Evolutionary conservation across 2,113 vertebrate genomes (phyloP).

Genomic region (Isichthys henryi): DNA sequence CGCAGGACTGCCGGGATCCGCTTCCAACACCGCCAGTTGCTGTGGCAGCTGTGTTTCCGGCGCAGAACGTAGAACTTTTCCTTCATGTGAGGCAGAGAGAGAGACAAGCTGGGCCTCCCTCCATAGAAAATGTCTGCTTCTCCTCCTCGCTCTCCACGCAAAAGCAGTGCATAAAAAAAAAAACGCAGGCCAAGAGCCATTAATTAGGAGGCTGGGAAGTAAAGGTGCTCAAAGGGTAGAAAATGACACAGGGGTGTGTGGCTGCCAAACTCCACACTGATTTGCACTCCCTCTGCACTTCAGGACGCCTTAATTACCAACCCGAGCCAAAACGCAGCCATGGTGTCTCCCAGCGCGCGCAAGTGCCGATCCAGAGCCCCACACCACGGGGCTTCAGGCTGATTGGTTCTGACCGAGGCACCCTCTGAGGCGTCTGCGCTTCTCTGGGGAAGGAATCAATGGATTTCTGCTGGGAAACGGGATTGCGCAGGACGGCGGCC

Average conservation of each 20-base stretch:
- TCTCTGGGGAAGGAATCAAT: neutral
- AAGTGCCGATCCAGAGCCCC: neutral
- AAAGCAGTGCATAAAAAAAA: neutral
- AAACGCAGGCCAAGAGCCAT: neutral
- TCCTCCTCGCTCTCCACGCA: neutral
- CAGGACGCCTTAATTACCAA: neutral
- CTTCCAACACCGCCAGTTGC: neutral
- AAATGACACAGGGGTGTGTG: neutral
- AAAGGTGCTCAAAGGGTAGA: neutral
- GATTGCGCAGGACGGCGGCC: neutral
- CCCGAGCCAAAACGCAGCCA: neutral
- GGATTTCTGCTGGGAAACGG: neutral
- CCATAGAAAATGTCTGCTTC: neutral
- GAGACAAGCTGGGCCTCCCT: neutral
- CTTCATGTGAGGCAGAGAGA: neutral
- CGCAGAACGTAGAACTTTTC: neutral
- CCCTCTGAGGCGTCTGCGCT: neutral
- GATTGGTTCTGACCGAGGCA: neutral
- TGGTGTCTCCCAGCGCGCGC: neutral
- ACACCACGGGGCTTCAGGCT: neutral
- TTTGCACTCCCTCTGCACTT: neutral
- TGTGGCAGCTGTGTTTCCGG: neutral
- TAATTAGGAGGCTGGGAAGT: slow-evolving; percentile 6
- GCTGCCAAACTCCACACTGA: slow-evolving; percentile 6
- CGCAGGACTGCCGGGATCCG: neutral